Percentiles rank a stretch among this genome's conserved stretches.
Evolutionary conservation across 1,140 invertebrate species (phyloP).

Genomic region (Radopholus similis): DNA sequence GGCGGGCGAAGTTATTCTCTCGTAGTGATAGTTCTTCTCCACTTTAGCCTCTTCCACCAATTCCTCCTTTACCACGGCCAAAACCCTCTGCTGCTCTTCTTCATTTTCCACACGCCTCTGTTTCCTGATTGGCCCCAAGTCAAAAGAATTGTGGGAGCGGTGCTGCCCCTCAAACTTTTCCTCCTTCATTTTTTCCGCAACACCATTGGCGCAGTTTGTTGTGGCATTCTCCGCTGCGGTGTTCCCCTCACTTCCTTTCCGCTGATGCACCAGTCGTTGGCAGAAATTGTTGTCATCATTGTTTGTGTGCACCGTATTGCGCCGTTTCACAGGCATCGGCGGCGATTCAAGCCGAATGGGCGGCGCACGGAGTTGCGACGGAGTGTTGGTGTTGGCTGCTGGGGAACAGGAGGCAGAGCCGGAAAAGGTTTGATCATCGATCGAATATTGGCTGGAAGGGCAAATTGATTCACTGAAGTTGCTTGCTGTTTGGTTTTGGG

Average conservation of each 20-base stretch:
- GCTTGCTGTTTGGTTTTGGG: background rate
- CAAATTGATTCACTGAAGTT: background rate
- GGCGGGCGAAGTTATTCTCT: background rate
- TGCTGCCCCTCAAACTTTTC: background rate
- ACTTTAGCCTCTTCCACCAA: background rate
- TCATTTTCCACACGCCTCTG: background rate
- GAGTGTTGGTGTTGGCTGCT: background rate
- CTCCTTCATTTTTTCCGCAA: background rate
- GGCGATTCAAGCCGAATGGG: slow-evolving; percentile 18
- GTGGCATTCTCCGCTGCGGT: background rate
- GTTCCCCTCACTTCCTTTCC: background rate
- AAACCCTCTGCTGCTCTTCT: background rate
- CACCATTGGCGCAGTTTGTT: background rate
- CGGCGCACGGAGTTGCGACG: background rate
- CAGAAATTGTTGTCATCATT: background rate
- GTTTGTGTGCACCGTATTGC: slow-evolving; percentile 1
- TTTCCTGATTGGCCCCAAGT: background rate
- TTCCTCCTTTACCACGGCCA: background rate
- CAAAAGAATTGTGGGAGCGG: background rate
- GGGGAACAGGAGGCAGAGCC: background rate
- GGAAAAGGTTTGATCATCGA: background rate
- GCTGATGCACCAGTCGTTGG: no score
- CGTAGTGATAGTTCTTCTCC: background rate
- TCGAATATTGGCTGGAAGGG: background rate
- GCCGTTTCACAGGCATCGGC: slow-evolving; percentile 1